Evolutionary conservation across 2,888 invertebrate species (phyloP).

Genomic region (Notodonta ziczac): DNA sequence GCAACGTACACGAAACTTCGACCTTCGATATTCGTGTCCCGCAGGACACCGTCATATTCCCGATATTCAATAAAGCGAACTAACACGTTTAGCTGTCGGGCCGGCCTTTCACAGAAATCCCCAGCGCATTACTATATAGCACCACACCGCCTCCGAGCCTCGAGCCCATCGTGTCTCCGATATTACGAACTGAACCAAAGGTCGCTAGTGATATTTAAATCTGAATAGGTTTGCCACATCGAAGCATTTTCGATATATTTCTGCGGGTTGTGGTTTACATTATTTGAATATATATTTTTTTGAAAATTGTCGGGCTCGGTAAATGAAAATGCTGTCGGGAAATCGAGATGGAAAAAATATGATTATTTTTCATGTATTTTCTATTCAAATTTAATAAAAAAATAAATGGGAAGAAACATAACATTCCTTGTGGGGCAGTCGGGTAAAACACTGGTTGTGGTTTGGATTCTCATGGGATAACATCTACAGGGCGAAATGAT

Average conservation of each 20-base stretch:
- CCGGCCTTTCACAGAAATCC: conserved; percentile 65
- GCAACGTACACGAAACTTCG: conserved; percentile 57
- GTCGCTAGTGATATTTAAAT: conserved; percentile 58
- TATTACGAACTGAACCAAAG: conserved; percentile 49
- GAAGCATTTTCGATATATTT: conserved; percentile 25
- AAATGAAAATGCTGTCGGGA: neutral
- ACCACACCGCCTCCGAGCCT: conserved; percentile 26
- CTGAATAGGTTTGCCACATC: conserved; percentile 46
- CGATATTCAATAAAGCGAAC: conserved; percentile 77
- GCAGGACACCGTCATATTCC: conserved; percentile 67
- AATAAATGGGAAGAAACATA: too few relatives aligned
- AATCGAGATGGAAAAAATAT: neutral
- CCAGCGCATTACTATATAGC: conserved; percentile 61
- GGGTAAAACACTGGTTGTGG: too few relatives aligned
- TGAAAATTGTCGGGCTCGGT: neutral
- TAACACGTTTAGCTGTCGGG: conserved; percentile 71
- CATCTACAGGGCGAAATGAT: too few relatives aligned
- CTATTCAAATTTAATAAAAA: neutral
- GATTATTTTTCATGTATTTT: neutral
- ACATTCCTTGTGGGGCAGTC: too few relatives aligned
- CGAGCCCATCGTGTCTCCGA: conserved; percentile 35
- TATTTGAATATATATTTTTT: neutral
- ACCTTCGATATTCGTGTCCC: conserved; percentile 61
- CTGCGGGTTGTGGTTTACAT: neutral
- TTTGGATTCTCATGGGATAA: too few relatives aligned